Conservation (phyloP, 2,888 invertebrate species). For the Teinopalpus imperialis region DNA sequence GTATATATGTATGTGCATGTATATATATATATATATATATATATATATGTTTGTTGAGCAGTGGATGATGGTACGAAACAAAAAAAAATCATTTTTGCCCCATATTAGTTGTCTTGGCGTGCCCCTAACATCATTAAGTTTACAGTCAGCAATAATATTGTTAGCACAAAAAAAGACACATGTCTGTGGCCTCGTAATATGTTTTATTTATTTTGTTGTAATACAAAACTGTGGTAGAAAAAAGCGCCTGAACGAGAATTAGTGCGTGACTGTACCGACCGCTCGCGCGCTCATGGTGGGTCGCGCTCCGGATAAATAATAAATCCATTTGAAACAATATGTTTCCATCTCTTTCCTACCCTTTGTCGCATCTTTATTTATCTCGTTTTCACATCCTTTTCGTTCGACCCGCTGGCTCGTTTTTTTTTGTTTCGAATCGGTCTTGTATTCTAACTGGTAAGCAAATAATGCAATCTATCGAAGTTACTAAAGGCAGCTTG, state of each 20-base stretch:
- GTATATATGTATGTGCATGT: too few species aligned
- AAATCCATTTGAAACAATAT: slow-evolving; percentile 23
- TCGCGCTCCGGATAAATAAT: slow-evolving; percentile 23
- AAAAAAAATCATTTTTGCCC: too few species aligned
- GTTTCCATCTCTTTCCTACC: slow-evolving; percentile 2
- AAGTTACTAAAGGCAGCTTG: background rate
- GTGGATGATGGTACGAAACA: too few species aligned
- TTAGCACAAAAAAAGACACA: slow-evolving; percentile 9
- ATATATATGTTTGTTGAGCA: too few species aligned
- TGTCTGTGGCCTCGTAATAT: slow-evolving; percentile 5
- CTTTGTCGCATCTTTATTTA: background rate
- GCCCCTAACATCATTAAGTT: too few species aligned
- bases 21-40: too few species aligned
- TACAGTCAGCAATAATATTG: slow-evolving; percentile 8
- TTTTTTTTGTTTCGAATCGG: slow-evolving; percentile 11
- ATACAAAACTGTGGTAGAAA: slow-evolving; percentile 12
- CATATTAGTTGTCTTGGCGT: too few species aligned
- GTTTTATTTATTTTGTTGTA: slow-evolving; percentile 16
- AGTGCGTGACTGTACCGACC: slow-evolving; percentile 20
- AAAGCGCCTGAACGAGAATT: slow-evolving; percentile 17
- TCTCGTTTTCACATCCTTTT: slow-evolving; percentile 84
- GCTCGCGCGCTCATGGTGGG: slow-evolving; percentile 20
- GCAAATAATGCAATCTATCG: background rate
- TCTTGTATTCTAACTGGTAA: slow-evolving; percentile 3
- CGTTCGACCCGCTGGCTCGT: background rate